Evolutionary conservation across 2,888 invertebrate species (phyloP).

Genomic region (Callyntrura guangdongensis): DNA sequence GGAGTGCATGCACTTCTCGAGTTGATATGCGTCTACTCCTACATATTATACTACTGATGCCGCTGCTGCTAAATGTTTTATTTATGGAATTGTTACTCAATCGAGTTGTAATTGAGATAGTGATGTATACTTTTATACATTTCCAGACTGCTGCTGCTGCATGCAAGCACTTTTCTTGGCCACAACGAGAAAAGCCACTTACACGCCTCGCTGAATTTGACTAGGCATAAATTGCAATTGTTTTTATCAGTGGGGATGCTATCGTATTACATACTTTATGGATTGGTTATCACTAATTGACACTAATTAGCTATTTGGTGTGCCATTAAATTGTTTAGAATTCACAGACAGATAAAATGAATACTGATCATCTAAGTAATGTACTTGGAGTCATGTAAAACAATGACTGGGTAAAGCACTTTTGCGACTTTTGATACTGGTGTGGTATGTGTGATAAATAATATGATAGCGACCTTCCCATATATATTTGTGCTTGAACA

Average conservation of each 20-base stretch:
- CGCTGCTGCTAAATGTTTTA: conserved; percentile 64
- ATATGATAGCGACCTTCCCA: background rate
- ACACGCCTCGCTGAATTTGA: conserved; percentile 60
- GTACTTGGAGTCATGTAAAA: background rate
- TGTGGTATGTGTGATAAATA: background rate
- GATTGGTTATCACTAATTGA: conserved; percentile 72
- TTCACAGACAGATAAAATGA: conserved; percentile 16
- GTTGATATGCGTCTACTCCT: conserved; percentile 32
- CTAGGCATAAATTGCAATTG: conserved; percentile 60
- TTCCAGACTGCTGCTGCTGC: background rate
- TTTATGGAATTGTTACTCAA: conserved; percentile 72
- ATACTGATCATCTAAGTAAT: background rate
- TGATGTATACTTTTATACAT: conserved; percentile 19
- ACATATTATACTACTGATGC: conserved; percentile 62
- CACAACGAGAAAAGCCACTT: conserved; percentile 19
- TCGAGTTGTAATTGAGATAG: conserved; percentile 51
- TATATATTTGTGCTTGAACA: conserved; percentile 14
- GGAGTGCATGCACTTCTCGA: background rate
- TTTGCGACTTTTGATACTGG: background rate
- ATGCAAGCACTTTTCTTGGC: conserved; percentile 5
- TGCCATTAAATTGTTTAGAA: conserved; percentile 61
- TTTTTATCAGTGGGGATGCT: conserved; percentile 53
- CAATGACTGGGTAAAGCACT: background rate
- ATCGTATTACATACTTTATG: conserved; percentile 73
- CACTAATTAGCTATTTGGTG: conserved; percentile 72